Base-by-base conservation (phyloP, 2,797 vertebrate species). In the Anabacerthia variegaticeps region DNA sequence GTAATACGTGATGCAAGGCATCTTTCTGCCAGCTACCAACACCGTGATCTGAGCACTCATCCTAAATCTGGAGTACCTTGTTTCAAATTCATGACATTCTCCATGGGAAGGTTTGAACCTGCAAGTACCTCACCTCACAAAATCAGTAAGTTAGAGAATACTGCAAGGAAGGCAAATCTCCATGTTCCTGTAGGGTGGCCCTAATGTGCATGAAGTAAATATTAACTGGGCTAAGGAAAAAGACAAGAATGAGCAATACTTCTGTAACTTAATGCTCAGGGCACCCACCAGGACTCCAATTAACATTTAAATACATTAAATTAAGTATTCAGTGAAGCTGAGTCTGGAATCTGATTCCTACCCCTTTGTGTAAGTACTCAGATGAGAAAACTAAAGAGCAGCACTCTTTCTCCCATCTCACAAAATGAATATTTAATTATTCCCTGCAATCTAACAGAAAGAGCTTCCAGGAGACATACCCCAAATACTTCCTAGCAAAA, bases 291-390 rank as follows among this genome's bases (percentile, higher is more conserved):
- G 67, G 88, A 74, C 48, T 89, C 83, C 93, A 95, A 96, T 95
- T 96, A 95, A 89, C 86, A 95, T 96, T 95, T 95, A 92, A 95
- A 92, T 95, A 93, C 56, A 74, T 91, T 81, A 94, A 86, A 74
- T 91, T 81, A 94, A 86, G 80, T 69, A 92, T 95, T 94, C 83
- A 86, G 51, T 73, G 83, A 88, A 73, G 76, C 76, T 75, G 51
- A 77, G 63, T 59, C 88, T 86, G 55, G 85, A 95, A 85, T 85
- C 37, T 65, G 27, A 58, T 86, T 88, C 68, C 62, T 86, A 56
- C 44, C 19, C 21, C 41, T 59, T 52, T 20, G 17, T 58, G 14
- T 43, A 55, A 95, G 63, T 41, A 66, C 79, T 92, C 76, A 78
- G 72, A 91, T 51, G 75, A 80, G 79, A 85, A 51, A 73, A 88